phyloP scores from a whole-genome alignment of 2,797 vertebrate species.

The Spatula versicolor region DNA sequence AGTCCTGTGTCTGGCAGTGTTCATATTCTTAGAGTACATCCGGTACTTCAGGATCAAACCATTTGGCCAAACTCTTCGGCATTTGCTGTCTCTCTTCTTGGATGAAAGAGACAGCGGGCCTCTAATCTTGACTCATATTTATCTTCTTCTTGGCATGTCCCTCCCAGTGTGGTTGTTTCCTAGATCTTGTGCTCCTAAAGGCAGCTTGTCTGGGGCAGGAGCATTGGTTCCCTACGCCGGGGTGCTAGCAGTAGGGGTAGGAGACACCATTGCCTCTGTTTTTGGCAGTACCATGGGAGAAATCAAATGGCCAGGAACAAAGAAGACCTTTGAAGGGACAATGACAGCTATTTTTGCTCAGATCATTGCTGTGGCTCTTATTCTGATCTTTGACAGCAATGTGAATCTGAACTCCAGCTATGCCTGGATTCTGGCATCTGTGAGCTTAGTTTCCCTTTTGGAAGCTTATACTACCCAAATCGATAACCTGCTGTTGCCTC shows the following conservation, averaged over 20 bases:
- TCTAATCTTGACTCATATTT: conserved; percentile 94
- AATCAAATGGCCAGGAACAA: conserved; percentile 95
- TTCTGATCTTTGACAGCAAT: conserved; percentile 91
- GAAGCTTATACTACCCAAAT: conserved; percentile 96
- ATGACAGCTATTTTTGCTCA: conserved; percentile 95
- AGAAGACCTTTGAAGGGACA: conserved; percentile 96
- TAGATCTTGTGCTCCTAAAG: conserved; percentile 87
- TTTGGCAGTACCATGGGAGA: conserved; percentile 94
- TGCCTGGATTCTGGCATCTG: conserved; percentile 91
- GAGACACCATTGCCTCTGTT: conserved; percentile 92
- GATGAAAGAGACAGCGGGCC: conserved; percentile 96
- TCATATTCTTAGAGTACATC: conserved; percentile 91
- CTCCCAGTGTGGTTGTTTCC: conserved; percentile 94
- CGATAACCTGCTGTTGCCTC: conserved; percentile 94
- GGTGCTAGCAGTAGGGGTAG: conserved; percentile 92
- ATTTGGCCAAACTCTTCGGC: conserved; percentile 87
- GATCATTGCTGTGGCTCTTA: conserved; percentile 92
- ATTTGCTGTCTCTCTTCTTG: conserved; percentile 91
- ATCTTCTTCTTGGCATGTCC: conserved; percentile 94
- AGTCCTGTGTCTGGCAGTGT: conserved; percentile 87
- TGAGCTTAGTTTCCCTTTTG: conserved; percentile 91
- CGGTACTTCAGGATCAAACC: conserved; percentile 94
- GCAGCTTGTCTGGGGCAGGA: conserved; percentile 82
- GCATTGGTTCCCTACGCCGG: conserved; percentile 93
- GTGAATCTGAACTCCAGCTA: conserved; percentile 94